phyloP scores from a whole-genome alignment of 92 coral and sea anemone genomes.

The Pocillopora meandrina region DNA sequence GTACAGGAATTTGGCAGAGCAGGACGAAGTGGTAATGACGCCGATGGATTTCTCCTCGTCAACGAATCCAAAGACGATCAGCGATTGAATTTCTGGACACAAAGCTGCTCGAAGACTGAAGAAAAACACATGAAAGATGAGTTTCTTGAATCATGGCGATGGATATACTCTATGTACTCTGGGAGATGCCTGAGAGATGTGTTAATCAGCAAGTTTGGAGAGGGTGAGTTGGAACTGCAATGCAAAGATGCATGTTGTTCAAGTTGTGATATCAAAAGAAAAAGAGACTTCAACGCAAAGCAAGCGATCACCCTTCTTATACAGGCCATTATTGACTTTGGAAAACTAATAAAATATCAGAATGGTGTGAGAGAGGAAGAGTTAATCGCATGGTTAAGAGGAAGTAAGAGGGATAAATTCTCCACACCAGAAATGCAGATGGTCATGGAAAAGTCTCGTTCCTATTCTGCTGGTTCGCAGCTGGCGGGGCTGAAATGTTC shows the following conservation, averaged over 20 bases:
- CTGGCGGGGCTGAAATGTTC: conserved; percentile 7
- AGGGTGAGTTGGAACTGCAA: conserved; percentile 30
- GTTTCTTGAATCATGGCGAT: conserved; percentile 53
- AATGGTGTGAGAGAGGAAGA: conserved; percentile 52
- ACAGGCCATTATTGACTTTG: conserved; percentile 43
- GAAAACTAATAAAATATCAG: conserved; percentile 11
- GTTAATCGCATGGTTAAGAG: conserved; percentile 56
- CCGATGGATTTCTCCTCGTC: conserved; percentile 53
- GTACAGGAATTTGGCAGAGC: conserved; percentile 71
- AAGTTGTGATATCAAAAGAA: conserved; percentile 44
- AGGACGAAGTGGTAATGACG: conserved; percentile 50
- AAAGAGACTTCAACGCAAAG: conserved; percentile 44
- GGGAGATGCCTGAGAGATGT: conserved; percentile 49
- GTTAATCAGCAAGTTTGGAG: conserved; percentile 38
- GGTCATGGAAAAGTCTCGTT: conserved; percentile 24
- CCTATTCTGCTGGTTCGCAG: conserved; percentile 52
- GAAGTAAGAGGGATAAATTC: conserved; percentile 46
- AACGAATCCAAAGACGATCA: conserved; percentile 68
- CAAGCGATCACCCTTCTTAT: conserved; percentile 38
- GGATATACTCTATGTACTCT: conserved; percentile 50
- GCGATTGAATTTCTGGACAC: conserved; percentile 47
- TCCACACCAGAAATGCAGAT: conserved; percentile 47
- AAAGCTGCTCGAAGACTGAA: conserved; percentile 18
- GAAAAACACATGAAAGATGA: conserved; percentile 19
- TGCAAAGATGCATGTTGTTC: conserved; percentile 55